Conservation (phyloP, 2,888 invertebrate species). For the Cybosia mesomella region DNA sequence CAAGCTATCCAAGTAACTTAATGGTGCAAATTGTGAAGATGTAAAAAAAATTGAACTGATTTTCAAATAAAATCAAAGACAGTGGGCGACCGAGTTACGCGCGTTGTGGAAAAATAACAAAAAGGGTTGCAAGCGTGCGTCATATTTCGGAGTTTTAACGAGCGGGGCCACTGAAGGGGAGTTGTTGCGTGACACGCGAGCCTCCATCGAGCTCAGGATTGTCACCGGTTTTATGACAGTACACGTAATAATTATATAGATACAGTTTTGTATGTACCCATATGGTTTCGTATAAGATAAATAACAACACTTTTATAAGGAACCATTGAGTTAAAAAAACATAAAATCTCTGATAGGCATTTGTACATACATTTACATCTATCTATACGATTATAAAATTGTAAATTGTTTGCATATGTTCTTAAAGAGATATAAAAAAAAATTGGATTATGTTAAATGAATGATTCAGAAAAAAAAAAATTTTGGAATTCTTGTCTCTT, state of each 20-base stretch:
- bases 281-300: neutral
- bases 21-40: constrained; percentile 47
- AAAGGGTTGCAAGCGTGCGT: constrained; percentile 79
- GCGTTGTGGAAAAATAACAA: constrained; percentile 69
- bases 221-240: constrained; percentile 64
- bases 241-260: constrained; percentile 49
- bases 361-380: neutral
- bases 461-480: too few species aligned
- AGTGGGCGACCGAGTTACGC: constrained; percentile 64
- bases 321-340: neutral
- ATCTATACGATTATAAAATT: too few species aligned
- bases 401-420: too few species aligned
- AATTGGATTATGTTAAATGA: too few species aligned
- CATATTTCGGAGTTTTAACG: constrained; percentile 81
- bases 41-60: constrained; percentile 54
- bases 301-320: neutral
- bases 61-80: constrained; percentile 64
- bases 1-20: constrained; percentile 65
- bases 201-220: constrained; percentile 73
- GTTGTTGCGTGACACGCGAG: constrained; percentile 71
- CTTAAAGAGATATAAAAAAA: too few species aligned
- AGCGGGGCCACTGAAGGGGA: constrained; percentile 68
- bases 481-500: too few species aligned
- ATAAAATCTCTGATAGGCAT: neutral
- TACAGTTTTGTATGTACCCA: constrained; percentile 26